A percentile compares a stretch with the other conserved stretches of the same genome.
phyloP scores from a whole-genome alignment of 2,888 invertebrate genomes.

The Deroplatys truncata region DNA sequence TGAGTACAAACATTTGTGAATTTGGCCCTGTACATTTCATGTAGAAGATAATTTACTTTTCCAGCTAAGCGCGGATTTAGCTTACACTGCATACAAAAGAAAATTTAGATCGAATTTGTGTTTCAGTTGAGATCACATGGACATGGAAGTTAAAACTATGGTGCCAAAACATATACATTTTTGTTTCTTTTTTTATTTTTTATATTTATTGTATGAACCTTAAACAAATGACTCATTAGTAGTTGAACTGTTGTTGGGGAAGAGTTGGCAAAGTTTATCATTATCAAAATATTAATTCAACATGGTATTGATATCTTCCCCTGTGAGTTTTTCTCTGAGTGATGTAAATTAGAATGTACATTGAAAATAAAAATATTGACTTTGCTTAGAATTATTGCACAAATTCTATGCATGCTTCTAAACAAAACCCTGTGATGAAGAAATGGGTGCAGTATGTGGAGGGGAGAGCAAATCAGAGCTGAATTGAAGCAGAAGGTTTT shows the following conservation, averaged over 20 bases:
- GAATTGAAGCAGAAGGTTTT: not conserved
- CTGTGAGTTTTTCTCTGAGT: constrained; percentile 19
- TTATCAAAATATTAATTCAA: not conserved
- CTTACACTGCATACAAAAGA: not conserved
- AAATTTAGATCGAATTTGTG: not conserved
- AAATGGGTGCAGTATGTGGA: not conserved
- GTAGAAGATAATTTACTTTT: not conserved
- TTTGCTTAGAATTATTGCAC: constrained; percentile 13
- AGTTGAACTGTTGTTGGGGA: not conserved
- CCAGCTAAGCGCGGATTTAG: not conserved
- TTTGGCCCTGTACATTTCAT: not conserved
- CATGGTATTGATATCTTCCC: constrained; percentile 6
- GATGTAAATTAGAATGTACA: constrained; percentile 29
- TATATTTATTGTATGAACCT: not conserved
- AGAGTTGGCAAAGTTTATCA: not conserved
- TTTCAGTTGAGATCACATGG: not conserved
- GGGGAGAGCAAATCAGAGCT: not conserved
- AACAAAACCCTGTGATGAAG: not conserved
- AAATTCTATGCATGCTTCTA: not conserved
- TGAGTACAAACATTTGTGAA: not conserved
- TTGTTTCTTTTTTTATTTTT: not conserved
- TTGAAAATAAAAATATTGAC: constrained; percentile 26
- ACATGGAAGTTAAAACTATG: not conserved
- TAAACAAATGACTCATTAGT: not conserved
- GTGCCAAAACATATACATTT: not conserved